These are phyloP conservation scores for Aromia moschata DNA, from an alignment of 2,888 invertebrate species.

Conservation along the genomic window DNA sequence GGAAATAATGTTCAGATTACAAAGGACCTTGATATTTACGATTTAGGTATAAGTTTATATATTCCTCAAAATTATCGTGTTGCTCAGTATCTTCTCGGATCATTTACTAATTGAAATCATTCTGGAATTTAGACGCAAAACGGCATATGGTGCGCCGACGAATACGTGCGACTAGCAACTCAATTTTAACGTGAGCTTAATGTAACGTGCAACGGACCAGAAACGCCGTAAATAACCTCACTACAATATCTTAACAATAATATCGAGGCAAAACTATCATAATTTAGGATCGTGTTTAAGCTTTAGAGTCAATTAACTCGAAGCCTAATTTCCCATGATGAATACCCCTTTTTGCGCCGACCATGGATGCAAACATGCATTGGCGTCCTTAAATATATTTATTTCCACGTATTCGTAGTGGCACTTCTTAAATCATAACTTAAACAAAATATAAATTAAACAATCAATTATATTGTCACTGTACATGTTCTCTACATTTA, in stretches of 20 bases:
- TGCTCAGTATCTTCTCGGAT: no score
- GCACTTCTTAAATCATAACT: no score
- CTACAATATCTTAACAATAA: constrained; percentile 38
- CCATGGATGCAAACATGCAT: constrained; percentile 30
- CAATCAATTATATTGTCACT: no score
- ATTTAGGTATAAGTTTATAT: no score
- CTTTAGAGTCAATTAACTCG: constrained; percentile 38
- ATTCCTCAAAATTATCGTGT: no score
- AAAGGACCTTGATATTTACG: no score
- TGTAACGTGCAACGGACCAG: constrained; percentile 32
- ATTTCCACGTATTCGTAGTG: no score
- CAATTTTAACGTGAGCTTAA: constrained; percentile 1
- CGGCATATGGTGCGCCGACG: background rate
- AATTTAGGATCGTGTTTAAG: constrained; percentile 39
- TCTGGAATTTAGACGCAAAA: background rate
- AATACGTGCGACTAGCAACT: background rate
- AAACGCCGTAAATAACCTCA: constrained; percentile 36
- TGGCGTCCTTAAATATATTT: no score
- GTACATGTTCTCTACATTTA: no score
- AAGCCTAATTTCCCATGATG: constrained; percentile 37
- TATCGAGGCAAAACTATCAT: constrained; percentile 37
- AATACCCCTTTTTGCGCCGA: constrained; percentile 23
- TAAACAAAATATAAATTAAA: no score
- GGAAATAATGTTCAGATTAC: no score
- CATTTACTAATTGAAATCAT: no score